Evolutionary conservation across 2,113 vertebrate species (phyloP).

Genomic region (Clinocottus analis): DNA sequence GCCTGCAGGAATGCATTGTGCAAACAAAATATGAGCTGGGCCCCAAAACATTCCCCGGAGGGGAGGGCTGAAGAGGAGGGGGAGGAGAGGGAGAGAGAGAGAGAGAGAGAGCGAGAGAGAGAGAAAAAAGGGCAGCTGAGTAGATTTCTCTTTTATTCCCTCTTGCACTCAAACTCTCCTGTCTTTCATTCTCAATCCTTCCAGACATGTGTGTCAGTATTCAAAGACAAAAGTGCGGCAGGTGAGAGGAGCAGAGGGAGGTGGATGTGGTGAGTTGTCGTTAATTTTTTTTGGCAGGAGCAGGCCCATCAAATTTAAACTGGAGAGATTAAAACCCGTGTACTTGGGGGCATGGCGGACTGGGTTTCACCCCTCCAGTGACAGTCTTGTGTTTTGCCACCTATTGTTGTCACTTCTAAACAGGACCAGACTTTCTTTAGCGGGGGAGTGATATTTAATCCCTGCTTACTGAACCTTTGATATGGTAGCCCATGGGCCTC

Average conservation of each 20-base stretch:
- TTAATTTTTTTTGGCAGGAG: constrained; percentile 44
- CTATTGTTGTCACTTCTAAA: constrained; percentile 82
- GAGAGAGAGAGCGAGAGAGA: constrained; percentile 34
- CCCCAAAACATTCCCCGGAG: constrained; percentile 84
- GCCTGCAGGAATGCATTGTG: constrained; percentile 87
- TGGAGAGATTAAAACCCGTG: constrained; percentile 56
- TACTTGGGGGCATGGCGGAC: constrained; percentile 63
- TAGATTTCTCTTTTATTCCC: constrained; percentile 62
- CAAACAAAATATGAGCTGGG: constrained; percentile 87
- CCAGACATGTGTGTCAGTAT: constrained; percentile 53
- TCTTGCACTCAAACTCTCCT: constrained; percentile 51
- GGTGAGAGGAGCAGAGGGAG: constrained; percentile 17
- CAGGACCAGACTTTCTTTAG: constrained; percentile 69
- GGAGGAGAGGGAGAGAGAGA: constrained; percentile 33
- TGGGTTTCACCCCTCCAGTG: constrained; percentile 77
- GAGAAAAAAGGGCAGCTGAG: constrained; percentile 39
- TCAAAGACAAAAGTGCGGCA: constrained; percentile 42
- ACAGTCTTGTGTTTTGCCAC: constrained; percentile 70
- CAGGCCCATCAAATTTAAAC: constrained; percentile 61
- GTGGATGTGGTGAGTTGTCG: neutral
- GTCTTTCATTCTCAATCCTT: constrained; percentile 62
- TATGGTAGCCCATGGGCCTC: constrained; percentile 78
- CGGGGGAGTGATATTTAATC: constrained; percentile 78
- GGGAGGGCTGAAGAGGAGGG: constrained; percentile 60
- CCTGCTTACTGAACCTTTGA: constrained; percentile 80